Evolutionary conservation across 2,888 invertebrate genomes (phyloP).

Genomic region (Pammene fasciana): DNA sequence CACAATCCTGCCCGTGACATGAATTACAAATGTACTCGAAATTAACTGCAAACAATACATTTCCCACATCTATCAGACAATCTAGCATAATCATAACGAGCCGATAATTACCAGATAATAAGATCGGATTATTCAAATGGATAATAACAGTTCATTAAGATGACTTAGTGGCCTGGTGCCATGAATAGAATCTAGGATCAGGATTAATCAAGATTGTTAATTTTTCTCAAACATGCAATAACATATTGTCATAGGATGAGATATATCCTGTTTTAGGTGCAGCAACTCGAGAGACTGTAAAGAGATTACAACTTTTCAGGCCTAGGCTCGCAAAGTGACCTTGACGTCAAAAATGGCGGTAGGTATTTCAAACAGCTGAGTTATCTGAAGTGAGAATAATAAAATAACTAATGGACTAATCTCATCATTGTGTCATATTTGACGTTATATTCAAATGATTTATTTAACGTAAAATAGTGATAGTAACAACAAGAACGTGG

Average conservation of each 20-base stretch:
- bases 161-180: not conserved
- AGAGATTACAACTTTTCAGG: no score
- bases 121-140: conserved; percentile 38
- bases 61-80: conserved; percentile 34
- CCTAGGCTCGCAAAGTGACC: no score
- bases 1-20: conserved; percentile 31
- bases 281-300: no score
- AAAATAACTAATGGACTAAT: no score
- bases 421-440: no score
- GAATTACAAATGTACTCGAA: conserved; percentile 19
- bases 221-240: not conserved
- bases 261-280: no score
- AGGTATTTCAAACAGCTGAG: no score
- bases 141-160: conserved; percentile 29
- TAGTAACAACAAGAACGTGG: no score
- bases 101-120: conserved; percentile 28
- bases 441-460: no score
- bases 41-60: conserved; percentile 16
- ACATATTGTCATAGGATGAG: not conserved
- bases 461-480: no score
- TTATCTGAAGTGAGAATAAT: no score
- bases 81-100: conserved; percentile 24
- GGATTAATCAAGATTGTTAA: not conserved
- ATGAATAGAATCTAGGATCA: conserved; percentile 19
- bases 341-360: no score